phyloP scores from a whole-genome alignment of 1,140 invertebrate genomes.

The Oncopeltus fasciatus region DNA sequence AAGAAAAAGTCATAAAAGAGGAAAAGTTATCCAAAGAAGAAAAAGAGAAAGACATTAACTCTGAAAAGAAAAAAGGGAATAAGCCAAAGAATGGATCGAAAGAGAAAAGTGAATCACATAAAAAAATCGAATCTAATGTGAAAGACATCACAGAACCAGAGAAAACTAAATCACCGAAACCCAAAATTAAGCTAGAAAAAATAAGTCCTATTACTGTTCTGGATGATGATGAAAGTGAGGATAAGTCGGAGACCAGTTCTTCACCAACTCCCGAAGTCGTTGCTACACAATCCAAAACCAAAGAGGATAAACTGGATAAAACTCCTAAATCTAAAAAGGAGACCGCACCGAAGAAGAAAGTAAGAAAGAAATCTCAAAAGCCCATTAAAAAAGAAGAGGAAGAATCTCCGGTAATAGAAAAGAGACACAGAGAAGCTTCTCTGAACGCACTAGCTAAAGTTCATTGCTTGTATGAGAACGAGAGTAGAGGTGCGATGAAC shows the following conservation, averaged over 20 bases:
- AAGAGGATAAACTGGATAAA: too few relatives aligned
- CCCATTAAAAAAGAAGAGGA: conserved; percentile 33
- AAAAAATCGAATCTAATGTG: conserved; percentile 8
- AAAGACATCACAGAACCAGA: neutral
- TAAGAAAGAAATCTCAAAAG: conserved; percentile 17
- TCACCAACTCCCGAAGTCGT: too few relatives aligned
- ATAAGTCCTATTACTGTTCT: conserved; percentile 14
- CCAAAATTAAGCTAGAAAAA: conserved; percentile 20
- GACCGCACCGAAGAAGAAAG: conserved; percentile 21
- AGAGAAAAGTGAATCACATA: conserved; percentile 27
- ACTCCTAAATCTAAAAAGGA: conserved; percentile 28
- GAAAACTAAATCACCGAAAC: conserved; percentile 23
- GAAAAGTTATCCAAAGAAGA: neutral
- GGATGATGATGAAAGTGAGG: conserved; percentile 1
- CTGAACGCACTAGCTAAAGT: conserved; percentile 83
- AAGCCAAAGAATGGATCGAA: conserved; percentile 24
- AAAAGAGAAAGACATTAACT: too few relatives aligned
- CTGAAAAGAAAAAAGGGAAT: conserved; percentile 5
- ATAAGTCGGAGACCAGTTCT: neutral
- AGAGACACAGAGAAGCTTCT: conserved; percentile 69
- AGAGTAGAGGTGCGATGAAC: conserved; percentile 34
- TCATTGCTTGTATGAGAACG: conserved; percentile 80
- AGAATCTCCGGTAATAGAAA: conserved; percentile 45
- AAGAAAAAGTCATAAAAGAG: neutral
- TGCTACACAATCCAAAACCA: conserved; percentile 7